Evolutionary conservation across 2,888 invertebrate species (phyloP), one percentile per base, ranked within the genome.

Genomic region (Tenodera sinensis): DNA sequence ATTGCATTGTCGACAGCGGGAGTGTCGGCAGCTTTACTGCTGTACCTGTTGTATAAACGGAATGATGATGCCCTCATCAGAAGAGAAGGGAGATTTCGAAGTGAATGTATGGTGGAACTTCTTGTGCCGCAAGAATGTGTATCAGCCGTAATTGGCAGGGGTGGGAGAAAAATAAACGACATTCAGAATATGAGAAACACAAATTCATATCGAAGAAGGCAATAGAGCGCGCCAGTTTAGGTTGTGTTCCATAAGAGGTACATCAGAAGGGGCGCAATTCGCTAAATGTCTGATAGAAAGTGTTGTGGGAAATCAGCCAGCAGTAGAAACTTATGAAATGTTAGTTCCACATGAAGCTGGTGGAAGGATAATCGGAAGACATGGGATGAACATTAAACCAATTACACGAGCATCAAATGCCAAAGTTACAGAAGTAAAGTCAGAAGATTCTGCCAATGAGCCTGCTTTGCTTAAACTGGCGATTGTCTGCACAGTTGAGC

Each of bases 161-260:
- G 95, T 91, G 98, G 98, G 8, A 93, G 94, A n/a, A 96, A 96
- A 92, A 95, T 98, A 87, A 96, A 96, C 93, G 94, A 95, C 89
- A 95, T 98, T 90, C 96, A 98, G 92, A 95, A 95, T 88, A 95
- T 95, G 91, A 96, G 97, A 0, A 95, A 96, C 82, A 97, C 98
- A 93, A 88, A 95, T 96, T 83, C 92, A 93, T 90, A 94, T 94
- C 91, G 92, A 92, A 89, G 93, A 94, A 91, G 92, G 20, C 20
- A 71, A 0, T 90, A 92, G 1, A 95, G 95, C 84, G 94, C n/a
- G 94, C 82, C 94, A 94, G 0, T 93, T 95, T 30, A 94, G 20
- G 1, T 20, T 20, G 4, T 71, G 97, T 92, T 93, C 96, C 20
- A 96, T 98, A 90, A 94, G 95, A 88, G 98, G 98, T 0, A 93